Percentiles rank a stretch among this genome's conserved stretches.
Evolutionary conservation across 2,797 vertebrate genomes (phyloP).

Genomic region (Semaprochilodus insignis): DNA sequence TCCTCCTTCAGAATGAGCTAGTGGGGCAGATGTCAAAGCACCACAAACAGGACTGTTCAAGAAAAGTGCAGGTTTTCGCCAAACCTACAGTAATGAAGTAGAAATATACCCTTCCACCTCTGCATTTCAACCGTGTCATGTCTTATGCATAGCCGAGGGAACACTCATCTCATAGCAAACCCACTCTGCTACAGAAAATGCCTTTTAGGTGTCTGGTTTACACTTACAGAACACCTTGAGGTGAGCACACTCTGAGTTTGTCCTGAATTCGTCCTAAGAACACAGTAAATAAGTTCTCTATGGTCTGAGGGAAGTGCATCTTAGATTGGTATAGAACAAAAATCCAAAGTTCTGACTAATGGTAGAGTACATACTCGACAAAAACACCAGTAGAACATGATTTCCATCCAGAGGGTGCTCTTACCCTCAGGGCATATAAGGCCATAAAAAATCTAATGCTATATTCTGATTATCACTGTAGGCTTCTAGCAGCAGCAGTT

Average conservation of each 20-base stretch:
- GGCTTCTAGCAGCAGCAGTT: no score
- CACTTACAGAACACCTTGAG: slow-evolving; percentile 33
- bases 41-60: not conserved
- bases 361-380: slow-evolving; percentile 7
- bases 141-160: slow-evolving; percentile 39
- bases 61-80: not conserved
- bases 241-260: not conserved
- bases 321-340: not conserved
- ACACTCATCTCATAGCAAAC: slow-evolving; percentile 25
- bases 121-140: slow-evolving; percentile 55
- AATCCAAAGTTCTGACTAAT: slow-evolving; percentile 24
- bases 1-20: not conserved
- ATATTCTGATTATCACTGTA: no score
- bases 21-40: not conserved
- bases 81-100: not conserved
- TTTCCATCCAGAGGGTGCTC: not conserved
- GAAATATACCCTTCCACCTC: slow-evolving; percentile 49
- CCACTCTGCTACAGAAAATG: slow-evolving; percentile 51
- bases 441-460: no score
- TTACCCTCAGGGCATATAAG: no score
- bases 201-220: slow-evolving; percentile 44
- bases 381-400: not conserved
- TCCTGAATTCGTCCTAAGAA: not conserved
- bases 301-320: not conserved
- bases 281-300: not conserved